A percentile compares a stretch with the other conserved stretches of the same genome.
These are phyloP conservation scores for Drosophila obscura DNA, from an alignment of 1,140 invertebrate species.

Conservation along the genomic window DNA sequence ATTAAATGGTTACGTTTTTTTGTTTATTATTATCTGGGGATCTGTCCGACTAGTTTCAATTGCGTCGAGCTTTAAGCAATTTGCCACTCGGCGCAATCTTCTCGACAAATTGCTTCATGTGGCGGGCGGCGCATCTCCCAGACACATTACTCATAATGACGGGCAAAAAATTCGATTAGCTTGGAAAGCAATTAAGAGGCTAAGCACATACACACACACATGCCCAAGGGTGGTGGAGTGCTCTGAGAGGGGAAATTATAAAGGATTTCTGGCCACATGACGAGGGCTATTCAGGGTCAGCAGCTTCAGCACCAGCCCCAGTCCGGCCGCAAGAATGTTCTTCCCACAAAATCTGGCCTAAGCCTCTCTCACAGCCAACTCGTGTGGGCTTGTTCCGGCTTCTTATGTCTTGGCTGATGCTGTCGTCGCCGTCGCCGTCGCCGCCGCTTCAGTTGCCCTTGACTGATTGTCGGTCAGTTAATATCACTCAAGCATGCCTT, in stretches of 20 bases:
- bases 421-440: conserved; percentile 7
- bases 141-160: conserved; percentile 79
- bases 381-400: conserved; percentile 30
- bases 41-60: conserved; percentile 43
- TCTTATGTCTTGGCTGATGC: conserved; percentile 18
- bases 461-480: conserved; percentile 82
- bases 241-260: neutral
- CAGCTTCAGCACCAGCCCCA: neutral
- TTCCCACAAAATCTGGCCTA: conserved; percentile 64
- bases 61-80: conserved; percentile 63
- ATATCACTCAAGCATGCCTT: conserved; percentile 75
- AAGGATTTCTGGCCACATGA: conserved; percentile 40
- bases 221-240: neutral
- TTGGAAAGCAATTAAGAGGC: conserved; percentile 77
- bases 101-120: conserved; percentile 74
- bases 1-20: conserved; percentile 48
- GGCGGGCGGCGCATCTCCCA: conserved; percentile 31
- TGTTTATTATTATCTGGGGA: conserved; percentile 26
- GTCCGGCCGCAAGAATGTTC: conserved; percentile 49
- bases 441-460: conserved; percentile 50
- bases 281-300: conserved; percentile 44
- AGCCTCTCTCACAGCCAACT: conserved; percentile 50
- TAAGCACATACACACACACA: conserved; percentile 42
- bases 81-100: conserved; percentile 58
- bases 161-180: conserved; percentile 80